Percentiles rank a stretch among this genome's conserved stretches.
Conservation (phyloP, 2,888 invertebrate genomes). For the Hofmannophila pseudospretella region DNA sequence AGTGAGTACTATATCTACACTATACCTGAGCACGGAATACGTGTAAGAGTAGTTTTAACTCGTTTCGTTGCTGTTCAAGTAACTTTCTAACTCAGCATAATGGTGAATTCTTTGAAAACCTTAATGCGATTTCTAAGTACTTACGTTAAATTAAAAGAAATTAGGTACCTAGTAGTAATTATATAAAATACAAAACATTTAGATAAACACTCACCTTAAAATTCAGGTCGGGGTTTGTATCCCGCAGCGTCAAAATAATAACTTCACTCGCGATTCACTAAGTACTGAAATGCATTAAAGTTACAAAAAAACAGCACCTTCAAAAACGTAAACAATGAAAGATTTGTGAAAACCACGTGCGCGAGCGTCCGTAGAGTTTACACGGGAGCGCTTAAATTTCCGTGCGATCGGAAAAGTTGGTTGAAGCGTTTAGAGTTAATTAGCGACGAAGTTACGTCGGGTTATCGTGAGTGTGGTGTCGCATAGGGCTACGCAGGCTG, state of each 20-base stretch:
- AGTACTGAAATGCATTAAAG: conserved; percentile 34
- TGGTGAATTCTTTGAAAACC: not conserved
- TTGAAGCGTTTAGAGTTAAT: conserved; percentile 21
- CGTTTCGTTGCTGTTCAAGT: conserved; percentile 64
- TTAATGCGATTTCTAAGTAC: not conserved
- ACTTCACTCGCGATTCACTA: conserved; percentile 66
- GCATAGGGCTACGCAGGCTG: conserved; percentile 48
- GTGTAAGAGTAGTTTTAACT: conserved; percentile 56
- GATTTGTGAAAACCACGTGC: conserved; percentile 32
- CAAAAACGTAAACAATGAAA: conserved; percentile 32
- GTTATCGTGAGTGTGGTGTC: conserved; percentile 22
- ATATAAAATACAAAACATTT: not conserved
- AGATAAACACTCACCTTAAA: conserved; percentile 50
- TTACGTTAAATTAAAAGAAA: not conserved
- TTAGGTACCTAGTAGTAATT: too few relatives aligned
- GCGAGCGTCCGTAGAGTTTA: conserved; percentile 27
- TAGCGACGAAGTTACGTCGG: conserved; percentile 18
- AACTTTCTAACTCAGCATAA: conserved; percentile 55
- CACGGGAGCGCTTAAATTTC: not conserved
- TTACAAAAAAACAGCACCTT: conserved; percentile 40
- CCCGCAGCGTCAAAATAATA: conserved; percentile 49
- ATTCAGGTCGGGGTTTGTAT: conserved; percentile 46
- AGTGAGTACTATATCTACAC: conserved; percentile 35
- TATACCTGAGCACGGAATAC: conserved; percentile 46
- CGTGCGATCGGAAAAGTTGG: not conserved